These are phyloP conservation scores for Chaenogobius annularis DNA, from an alignment of 2,113 vertebrate species.

Conservation along the genomic window DNA sequence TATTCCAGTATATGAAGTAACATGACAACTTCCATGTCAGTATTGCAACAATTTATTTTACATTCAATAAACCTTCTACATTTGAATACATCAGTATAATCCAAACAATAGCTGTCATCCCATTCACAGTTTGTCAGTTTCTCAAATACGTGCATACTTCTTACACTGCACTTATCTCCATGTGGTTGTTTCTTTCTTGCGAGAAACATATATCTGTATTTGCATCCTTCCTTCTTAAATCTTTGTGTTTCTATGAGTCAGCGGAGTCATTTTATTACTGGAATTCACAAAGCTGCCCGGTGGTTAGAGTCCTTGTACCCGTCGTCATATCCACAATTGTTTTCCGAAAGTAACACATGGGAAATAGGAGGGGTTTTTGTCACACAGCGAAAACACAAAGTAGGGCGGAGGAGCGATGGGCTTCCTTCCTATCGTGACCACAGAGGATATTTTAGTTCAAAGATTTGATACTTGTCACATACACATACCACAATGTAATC, in stretches of 20 bases:
- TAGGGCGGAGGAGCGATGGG: conserved; percentile 63
- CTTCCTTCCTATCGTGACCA: conserved; percentile 72
- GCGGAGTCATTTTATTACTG: conserved; percentile 11
- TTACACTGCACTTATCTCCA: neutral
- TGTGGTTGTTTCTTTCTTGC: conserved; percentile 20
- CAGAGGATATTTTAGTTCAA: conserved; percentile 58
- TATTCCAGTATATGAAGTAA: neutral
- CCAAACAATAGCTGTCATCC: neutral
- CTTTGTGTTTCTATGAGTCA: conserved; percentile 9
- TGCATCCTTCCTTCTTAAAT: conserved; percentile 5
- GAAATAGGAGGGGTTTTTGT: conserved; percentile 63
- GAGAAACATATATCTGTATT: conserved; percentile 23
- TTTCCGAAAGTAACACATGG: conserved; percentile 56
- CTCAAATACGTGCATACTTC: neutral
- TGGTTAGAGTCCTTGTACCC: conserved; percentile 1
- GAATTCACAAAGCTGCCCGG: conserved; percentile 23
- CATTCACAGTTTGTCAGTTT: neutral
- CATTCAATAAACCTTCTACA: neutral
- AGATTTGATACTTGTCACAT: conserved; percentile 22
- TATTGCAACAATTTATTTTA: neutral
- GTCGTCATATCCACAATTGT: conserved; percentile 32
- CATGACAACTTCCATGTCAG: neutral
- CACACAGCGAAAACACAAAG: conserved; percentile 56
- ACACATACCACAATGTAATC: conserved; percentile 55
- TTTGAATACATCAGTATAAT: neutral